A percentile compares a stretch with the other conserved stretches of the same genome.
Evolutionary conservation across 2,113 vertebrate genomes (phyloP).

Genomic region (Eulemur macaco): DNA sequence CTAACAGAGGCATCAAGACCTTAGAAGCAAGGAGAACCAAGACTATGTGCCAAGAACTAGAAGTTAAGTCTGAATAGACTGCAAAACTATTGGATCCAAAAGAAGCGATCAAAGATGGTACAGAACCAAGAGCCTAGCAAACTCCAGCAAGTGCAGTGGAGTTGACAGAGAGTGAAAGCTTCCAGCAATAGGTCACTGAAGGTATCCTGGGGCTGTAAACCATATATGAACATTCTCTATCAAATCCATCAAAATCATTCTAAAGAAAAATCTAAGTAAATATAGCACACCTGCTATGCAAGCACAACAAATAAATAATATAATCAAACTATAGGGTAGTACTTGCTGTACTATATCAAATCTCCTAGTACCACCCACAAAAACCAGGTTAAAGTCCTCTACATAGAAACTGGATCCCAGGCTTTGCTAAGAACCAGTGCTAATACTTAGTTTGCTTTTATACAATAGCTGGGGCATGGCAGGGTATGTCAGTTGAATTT

Average conservation of each 20-base stretch:
- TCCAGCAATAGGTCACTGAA: neutral
- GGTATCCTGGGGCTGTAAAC: neutral
- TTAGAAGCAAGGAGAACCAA: neutral
- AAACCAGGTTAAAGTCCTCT: neutral
- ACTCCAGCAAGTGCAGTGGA: neutral
- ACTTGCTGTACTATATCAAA: neutral
- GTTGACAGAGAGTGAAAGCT: neutral
- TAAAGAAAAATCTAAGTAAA: neutral
- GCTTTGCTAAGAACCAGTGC: neutral
- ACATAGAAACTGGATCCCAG: neutral
- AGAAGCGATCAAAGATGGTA: neutral
- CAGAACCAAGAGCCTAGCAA: neutral
- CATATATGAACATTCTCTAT: neutral
- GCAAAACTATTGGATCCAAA: neutral
- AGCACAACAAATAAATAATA: neutral
- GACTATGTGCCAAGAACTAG: neutral
- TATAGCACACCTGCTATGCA: neutral
- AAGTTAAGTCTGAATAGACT: neutral
- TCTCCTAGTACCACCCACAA: neutral
- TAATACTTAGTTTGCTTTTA: neutral
- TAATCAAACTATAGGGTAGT: neutral
- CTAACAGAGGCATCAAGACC: neutral
- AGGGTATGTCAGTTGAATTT: neutral
- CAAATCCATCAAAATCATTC: neutral
- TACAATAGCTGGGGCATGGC: neutral